phyloP scores from a whole-genome alignment of 2,113 vertebrate species.

The Bagarius yarrelli region DNA sequence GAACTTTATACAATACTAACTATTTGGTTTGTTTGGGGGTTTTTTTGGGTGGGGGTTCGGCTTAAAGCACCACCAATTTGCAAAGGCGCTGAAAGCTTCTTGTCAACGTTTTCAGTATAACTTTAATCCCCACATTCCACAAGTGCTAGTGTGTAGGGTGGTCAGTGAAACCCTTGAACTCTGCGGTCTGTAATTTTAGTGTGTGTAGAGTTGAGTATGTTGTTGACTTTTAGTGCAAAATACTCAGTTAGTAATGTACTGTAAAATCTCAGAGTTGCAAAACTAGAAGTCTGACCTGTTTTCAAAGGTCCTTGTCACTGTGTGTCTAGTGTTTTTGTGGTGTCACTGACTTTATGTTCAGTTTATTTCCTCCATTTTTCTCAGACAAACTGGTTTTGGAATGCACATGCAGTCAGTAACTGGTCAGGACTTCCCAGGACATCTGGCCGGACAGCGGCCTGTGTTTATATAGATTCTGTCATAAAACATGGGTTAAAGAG shows the following conservation, averaged over 20 bases:
- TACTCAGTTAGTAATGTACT: background rate
- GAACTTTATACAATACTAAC: too few species aligned
- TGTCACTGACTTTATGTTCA: too few species aligned
- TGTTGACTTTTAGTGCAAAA: background rate
- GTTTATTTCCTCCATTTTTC: background rate
- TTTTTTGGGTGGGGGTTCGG: background rate
- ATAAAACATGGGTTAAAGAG: constrained; percentile 26
- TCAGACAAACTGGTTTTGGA: background rate
- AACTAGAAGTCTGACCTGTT: background rate
- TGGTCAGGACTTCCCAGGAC: background rate
- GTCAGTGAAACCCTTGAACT: constrained; percentile 1
- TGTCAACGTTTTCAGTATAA: constrained; percentile 20
- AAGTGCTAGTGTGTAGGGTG: background rate
- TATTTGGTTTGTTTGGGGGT: background rate
- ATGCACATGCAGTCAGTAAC: background rate
- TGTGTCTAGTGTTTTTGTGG: background rate
- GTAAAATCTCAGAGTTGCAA: background rate
- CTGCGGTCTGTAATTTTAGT: background rate
- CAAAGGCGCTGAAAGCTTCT: background rate
- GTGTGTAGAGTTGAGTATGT: background rate
- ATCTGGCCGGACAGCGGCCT: background rate
- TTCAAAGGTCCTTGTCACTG: background rate
- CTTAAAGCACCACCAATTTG: background rate
- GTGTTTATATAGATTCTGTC: constrained; percentile 31
- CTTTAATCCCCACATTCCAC: constrained; percentile 19